Evolutionary conservation across 2,113 vertebrate genomes (phyloP).

Genomic region (Geococcyx californianus): DNA sequence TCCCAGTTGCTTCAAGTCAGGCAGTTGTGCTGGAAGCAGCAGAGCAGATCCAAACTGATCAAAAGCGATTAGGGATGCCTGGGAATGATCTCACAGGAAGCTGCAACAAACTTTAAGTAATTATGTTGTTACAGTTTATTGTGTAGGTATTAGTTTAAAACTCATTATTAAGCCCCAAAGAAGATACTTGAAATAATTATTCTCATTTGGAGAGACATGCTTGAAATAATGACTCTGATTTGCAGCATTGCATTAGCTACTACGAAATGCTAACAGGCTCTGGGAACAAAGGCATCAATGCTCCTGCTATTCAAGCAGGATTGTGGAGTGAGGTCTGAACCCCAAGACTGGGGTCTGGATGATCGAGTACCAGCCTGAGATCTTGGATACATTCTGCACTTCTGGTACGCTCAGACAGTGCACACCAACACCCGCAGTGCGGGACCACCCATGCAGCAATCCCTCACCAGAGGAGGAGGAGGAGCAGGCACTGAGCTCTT

Average conservation of each 20-base stretch:
- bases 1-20: neutral
- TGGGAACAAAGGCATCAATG: neutral
- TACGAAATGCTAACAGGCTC: rapidly evolving
- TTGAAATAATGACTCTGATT: neutral
- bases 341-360: neutral
- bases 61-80: neutral
- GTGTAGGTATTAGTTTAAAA: neutral
- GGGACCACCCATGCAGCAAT: neutral
- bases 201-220: neutral
- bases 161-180: slow-evolving; percentile 25
- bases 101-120: neutral
- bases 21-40: neutral
- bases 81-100: neutral
- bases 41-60: neutral
- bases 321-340: neutral
- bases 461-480: too few species aligned
- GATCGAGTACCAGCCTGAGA: neutral
- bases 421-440: rapidly evolving
- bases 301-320: neutral
- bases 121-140: slow-evolving; percentile 28
- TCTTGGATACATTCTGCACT: neutral
- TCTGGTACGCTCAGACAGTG: too few species aligned
- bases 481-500: too few species aligned
- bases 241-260: neutral
- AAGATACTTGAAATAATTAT: slow-evolving; percentile 23